Base-by-base conservation (phyloP, 2,888 invertebrate genomes). In the Eupithecia exiguata region DNA sequence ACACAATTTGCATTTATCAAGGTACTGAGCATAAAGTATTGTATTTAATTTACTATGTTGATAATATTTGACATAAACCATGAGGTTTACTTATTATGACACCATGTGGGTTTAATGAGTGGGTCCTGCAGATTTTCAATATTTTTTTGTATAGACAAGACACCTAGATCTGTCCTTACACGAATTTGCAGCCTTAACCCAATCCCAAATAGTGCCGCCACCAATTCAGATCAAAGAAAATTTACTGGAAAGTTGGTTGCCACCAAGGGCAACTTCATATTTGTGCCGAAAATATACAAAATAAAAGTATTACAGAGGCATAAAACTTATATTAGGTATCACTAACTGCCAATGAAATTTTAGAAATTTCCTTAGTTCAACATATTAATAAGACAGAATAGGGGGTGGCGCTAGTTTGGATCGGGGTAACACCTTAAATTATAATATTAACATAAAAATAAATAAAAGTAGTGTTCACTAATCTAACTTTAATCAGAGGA, bases 1-100 rank as follows among this genome's bases (percentile, higher is more conserved):
- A 58, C 58, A 58, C 58, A 25, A 14, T 25, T 25, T 62, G 62
- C 62, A 62, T 62, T 62, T 62, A 62, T 62, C 9, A 35, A 35
- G 61, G 25, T 30, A 61, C 30, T 61, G 61, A 61, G 25, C 61
- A 62, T 62, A 62, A 61, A 61, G 25, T 61, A 35, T 35, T 12
- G 35, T 35, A 62, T 35, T 18, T 62, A 61, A 62, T 62, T 18
- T 35, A 30, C 9, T 18, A 35, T 35, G n/a, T 49, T n/a, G 9
- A n/a, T 53, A 53, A 49, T n/a, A 49, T 61, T 30, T 30, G 5
- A 35, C 35, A 35, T 1, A 14, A 58, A 30, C 30, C 30, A 30
- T 30, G 1, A 4, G 30, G 1, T 30, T 30, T 30, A 30, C 30
- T 30, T 30, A 30, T 30, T 53, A 49, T n/a, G 7, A 49, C 1